Evolutionary conservation across 2,113 vertebrate genomes (phyloP).

Genomic region (Furnarius figulus): DNA sequence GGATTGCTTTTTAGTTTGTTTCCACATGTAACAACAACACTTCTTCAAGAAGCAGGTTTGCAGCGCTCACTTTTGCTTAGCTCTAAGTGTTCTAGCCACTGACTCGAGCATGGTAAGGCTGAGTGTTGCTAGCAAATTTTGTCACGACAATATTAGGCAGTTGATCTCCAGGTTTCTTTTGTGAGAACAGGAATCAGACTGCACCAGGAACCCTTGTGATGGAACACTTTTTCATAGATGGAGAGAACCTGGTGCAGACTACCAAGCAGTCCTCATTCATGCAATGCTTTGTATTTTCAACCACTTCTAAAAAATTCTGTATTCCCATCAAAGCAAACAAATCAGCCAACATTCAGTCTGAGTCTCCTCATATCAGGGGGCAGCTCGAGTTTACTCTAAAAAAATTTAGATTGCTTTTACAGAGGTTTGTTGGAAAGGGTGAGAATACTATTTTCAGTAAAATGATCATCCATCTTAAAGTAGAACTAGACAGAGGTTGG

Average conservation of each 20-base stretch:
- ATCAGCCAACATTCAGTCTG: background rate
- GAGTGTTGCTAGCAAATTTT: background rate
- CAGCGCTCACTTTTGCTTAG: background rate
- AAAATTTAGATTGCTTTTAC: background rate
- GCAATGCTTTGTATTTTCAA: background rate
- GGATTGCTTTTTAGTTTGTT: background rate
- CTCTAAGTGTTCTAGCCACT: background rate
- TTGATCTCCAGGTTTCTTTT: background rate
- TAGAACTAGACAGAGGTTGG: background rate
- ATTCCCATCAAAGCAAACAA: background rate
- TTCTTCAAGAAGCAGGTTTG: background rate
- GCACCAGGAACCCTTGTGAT: background rate
- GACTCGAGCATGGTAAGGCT: background rate
- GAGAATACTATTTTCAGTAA: background rate
- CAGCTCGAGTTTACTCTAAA: background rate
- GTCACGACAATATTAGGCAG: background rate
- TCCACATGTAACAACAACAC: fast-evolving
- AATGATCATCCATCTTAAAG: background rate
- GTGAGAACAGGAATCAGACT: background rate
- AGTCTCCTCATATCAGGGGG: background rate
- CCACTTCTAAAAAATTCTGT: background rate
- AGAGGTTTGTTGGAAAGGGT: background rate
- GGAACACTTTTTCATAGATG: background rate
- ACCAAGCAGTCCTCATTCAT: background rate
- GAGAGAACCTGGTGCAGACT: background rate